These are phyloP conservation scores for Oreotrochilus melanogaster DNA, from an alignment of 2,113 vertebrate genomes.

Conservation along the genomic window DNA sequence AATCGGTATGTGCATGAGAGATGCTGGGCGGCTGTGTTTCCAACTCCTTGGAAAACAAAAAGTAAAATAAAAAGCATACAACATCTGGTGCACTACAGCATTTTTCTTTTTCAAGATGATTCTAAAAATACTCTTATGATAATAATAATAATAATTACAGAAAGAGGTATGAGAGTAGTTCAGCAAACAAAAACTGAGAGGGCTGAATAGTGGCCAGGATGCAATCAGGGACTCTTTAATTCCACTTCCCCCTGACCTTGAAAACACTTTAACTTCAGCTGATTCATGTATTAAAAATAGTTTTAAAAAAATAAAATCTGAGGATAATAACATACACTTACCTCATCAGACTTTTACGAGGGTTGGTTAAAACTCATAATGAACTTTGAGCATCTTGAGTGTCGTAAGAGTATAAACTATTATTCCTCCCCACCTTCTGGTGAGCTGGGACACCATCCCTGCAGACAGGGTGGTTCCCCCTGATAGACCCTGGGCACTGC, in stretches of 20 bases:
- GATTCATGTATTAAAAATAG: not conserved
- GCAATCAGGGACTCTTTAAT: not conserved
- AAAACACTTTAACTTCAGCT: not conserved
- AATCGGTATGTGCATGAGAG: not conserved
- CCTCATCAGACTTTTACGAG: not conserved
- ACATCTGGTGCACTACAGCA: not conserved
- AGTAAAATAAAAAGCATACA: not conserved
- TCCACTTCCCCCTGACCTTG: not conserved
- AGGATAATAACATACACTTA: not conserved
- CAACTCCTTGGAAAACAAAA: not conserved
- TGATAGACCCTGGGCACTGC: not conserved
- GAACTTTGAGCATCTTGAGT: not conserved
- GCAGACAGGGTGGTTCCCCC: fast-evolving
- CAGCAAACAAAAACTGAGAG: not conserved
- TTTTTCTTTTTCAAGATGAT: not conserved
- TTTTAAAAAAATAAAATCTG: too few relatives aligned
- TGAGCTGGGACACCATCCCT: fast-evolving
- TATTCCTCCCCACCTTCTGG: not conserved
- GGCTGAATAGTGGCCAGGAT: not conserved
- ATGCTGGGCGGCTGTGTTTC: not conserved
- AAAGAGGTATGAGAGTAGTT: not conserved
- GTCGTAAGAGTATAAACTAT: not conserved
- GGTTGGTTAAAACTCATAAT: not conserved
- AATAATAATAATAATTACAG: not conserved
- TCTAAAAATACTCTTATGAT: not conserved